Conservation (phyloP, 2,797 vertebrate species). For the Bovichtus variegatus region DNA sequence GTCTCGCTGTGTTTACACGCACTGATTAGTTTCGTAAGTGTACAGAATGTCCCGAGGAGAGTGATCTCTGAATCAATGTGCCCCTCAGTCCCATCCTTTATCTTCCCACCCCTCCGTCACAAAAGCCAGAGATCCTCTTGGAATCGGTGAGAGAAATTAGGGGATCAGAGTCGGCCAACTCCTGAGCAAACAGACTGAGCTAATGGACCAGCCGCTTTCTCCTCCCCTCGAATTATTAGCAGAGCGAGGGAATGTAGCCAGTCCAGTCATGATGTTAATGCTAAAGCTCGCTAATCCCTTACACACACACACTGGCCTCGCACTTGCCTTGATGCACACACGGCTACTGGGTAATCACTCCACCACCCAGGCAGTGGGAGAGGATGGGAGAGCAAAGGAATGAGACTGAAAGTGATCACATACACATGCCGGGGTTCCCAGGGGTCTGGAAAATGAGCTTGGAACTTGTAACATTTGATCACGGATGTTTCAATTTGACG, state of each 20-base stretch:
- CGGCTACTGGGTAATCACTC: slow-evolving; percentile 85
- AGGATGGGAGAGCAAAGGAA: slow-evolving; percentile 83
- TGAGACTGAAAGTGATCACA: slow-evolving; percentile 62
- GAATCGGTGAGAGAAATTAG: slow-evolving; percentile 91
- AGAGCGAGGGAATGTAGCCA: slow-evolving; percentile 89
- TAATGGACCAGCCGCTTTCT: slow-evolving; percentile 92
- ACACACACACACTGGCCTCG: slow-evolving; percentile 91
- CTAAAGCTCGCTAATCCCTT: slow-evolving; percentile 94
- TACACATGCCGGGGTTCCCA: slow-evolving; percentile 27
- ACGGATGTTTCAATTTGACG: not conserved
- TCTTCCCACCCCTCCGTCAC: slow-evolving; percentile 77
- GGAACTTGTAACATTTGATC: not conserved
- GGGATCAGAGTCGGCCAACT: slow-evolving; percentile 91
- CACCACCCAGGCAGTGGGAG: slow-evolving; percentile 94
- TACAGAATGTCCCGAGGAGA: slow-evolving; percentile 88
- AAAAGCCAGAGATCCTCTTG: slow-evolving; percentile 90
- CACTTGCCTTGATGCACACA: slow-evolving; percentile 74
- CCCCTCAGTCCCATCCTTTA: slow-evolving; percentile 74
- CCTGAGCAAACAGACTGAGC: slow-evolving; percentile 94
- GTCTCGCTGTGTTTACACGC: slow-evolving; percentile 89
- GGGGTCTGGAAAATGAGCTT: not conserved
- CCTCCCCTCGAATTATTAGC: slow-evolving; percentile 97
- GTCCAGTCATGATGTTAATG: slow-evolving; percentile 88
- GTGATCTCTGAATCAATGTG: slow-evolving; percentile 87
- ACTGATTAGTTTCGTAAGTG: slow-evolving; percentile 89